Evolutionary conservation across 2,888 invertebrate genomes (phyloP).

Genomic region (Luffia ferchaultella): DNA sequence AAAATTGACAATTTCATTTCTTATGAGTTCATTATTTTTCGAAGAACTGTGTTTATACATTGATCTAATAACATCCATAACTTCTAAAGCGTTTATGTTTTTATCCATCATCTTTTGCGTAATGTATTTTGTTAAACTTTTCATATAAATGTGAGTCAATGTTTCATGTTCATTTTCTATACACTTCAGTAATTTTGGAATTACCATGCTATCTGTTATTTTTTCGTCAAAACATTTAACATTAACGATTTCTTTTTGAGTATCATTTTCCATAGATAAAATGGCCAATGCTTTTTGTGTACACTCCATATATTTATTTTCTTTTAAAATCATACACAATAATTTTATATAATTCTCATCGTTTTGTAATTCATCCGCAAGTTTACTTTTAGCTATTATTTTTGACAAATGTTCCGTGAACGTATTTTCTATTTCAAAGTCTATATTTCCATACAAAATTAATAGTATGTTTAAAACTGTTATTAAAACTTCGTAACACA

Average conservation of each 20-base stretch:
- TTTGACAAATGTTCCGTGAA: constrained; percentile 23
- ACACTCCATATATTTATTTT: constrained; percentile 32
- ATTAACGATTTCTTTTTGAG: constrained; percentile 26
- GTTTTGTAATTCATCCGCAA: constrained; percentile 17
- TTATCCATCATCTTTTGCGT: constrained; percentile 17
- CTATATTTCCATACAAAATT: constrained; percentile 21
- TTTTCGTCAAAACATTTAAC: constrained; percentile 16
- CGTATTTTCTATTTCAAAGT: constrained; percentile 22
- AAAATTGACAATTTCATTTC: constrained; percentile 30
- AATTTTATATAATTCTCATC: constrained; percentile 20
- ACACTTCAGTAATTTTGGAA: constrained; percentile 25
- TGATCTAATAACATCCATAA: constrained; percentile 23
- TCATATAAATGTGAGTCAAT: constrained; percentile 36
- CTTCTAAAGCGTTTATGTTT: constrained; percentile 5
- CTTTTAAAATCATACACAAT: constrained; percentile 25
- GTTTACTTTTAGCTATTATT: constrained; percentile 14
- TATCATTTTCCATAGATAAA: constrained; percentile 27
- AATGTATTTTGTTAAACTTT: constrained; percentile 29
- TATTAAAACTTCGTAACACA: constrained; percentile 27
- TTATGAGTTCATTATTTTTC: constrained; percentile 28
- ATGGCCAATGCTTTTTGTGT: constrained; percentile 36
- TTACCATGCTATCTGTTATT: constrained; percentile 20
- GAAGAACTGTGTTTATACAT: constrained; percentile 32
- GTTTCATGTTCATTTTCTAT: constrained; percentile 34
- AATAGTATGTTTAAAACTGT: constrained; percentile 26